Conservation (phyloP, 2,113 vertebrate species). For the Lophura nycthemera region DNA sequence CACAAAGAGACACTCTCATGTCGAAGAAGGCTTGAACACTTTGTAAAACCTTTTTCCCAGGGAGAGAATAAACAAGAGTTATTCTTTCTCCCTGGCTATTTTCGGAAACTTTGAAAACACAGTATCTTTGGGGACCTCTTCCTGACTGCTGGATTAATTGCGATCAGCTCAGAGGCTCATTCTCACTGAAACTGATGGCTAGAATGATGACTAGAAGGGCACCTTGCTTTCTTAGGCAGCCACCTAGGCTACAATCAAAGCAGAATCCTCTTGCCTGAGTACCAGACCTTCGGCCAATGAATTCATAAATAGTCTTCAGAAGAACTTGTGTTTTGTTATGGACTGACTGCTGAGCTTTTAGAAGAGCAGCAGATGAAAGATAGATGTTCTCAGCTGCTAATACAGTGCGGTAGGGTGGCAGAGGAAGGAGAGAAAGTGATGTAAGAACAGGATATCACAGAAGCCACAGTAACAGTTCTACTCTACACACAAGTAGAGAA, state of each 20-base stretch:
- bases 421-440: background rate
- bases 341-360: background rate
- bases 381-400: background rate
- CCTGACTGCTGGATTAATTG: background rate
- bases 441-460: background rate
- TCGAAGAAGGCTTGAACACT: background rate
- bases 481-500: background rate
- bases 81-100: background rate
- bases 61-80: background rate
- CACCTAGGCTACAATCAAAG: background rate
- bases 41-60: background rate
- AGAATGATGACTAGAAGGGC: background rate
- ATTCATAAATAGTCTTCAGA: background rate
- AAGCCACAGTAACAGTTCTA: background rate
- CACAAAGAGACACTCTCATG: background rate
- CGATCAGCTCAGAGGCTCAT: background rate
- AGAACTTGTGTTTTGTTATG: background rate
- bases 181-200: background rate
- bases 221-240: background rate
- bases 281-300: background rate
- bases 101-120: background rate
- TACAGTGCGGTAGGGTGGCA: background rate
- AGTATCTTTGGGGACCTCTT: background rate
- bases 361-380: background rate
- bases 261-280: background rate